phyloP scores from a whole-genome alignment of 1,140 invertebrate species.

The Thaumetopoea pityocampa region DNA sequence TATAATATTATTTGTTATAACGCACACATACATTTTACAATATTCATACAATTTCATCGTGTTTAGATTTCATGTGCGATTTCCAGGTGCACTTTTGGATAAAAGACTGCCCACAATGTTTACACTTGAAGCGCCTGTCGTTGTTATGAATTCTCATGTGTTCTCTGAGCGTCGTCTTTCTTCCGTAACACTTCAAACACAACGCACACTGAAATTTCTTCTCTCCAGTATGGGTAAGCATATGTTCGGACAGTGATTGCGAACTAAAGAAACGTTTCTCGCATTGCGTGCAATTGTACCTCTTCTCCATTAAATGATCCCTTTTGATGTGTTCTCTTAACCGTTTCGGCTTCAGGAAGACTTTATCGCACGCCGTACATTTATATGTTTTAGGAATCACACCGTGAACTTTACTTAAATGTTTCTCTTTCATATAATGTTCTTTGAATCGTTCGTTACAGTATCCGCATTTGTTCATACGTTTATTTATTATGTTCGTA shows the following conservation, averaged over 20 bases:
- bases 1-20: too few species aligned
- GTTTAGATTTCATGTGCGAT: slow-evolving; percentile 17
- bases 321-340: slow-evolving; percentile 24
- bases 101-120: slow-evolving; percentile 41
- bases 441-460: slow-evolving; percentile 33
- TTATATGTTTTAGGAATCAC: slow-evolving; percentile 15
- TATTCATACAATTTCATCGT: too few species aligned
- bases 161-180: slow-evolving; percentile 65
- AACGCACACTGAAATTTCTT: slow-evolving; percentile 81
- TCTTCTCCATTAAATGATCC: slow-evolving; percentile 34
- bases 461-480: slow-evolving; percentile 29
- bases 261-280: slow-evolving; percentile 23
- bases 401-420: slow-evolving; percentile 29
- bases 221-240: slow-evolving; percentile 78
- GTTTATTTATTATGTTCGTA: slow-evolving; percentile 5
- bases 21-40: too few species aligned
- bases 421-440: slow-evolving; percentile 26
- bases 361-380: slow-evolving; percentile 27
- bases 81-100: slow-evolving; percentile 31
- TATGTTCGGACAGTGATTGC: slow-evolving; percentile 33
- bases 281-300: slow-evolving; percentile 24
- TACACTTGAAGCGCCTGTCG: slow-evolving; percentile 27
- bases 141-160: slow-evolving; percentile 75
- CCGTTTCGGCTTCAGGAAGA: slow-evolving; percentile 17
- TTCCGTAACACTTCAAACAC: slow-evolving; percentile 80